A percentile compares a stretch with the other conserved stretches of the same genome.
Conservation (phyloP, 2,888 invertebrate species). For the Colletes collaris region DNA sequence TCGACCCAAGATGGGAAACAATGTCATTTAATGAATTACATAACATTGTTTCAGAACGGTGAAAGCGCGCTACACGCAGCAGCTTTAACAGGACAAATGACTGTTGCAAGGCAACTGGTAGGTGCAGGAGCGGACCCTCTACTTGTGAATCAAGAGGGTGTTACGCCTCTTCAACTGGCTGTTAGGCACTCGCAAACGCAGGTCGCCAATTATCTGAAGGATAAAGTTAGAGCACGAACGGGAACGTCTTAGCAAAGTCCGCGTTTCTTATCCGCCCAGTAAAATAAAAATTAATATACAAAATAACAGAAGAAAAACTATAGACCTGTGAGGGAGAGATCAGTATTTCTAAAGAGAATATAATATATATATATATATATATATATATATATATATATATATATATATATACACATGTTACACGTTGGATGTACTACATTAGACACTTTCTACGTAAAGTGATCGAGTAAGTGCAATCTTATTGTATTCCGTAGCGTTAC, state of each 20-base stretch:
- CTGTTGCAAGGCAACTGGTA: constrained; percentile 90
- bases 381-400: constrained; percentile 21
- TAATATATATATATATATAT: constrained; percentile 27
- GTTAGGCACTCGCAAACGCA: constrained; percentile 84
- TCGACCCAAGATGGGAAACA: background rate
- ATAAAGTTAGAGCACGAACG: constrained; percentile 79
- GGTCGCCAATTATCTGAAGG: constrained; percentile 85
- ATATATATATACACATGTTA: constrained; percentile 22
- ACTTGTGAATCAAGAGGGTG: constrained; percentile 89
- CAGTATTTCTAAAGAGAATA: constrained; percentile 55
- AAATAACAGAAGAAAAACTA: constrained; percentile 9
- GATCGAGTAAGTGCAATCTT: constrained; percentile 39
- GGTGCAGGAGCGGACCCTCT: constrained; percentile 88
- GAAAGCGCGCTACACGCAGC: constrained; percentile 96
- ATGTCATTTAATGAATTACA: background rate
- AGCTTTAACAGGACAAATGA: constrained; percentile 93
- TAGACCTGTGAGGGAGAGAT: constrained; percentile 29
- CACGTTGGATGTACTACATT: constrained; percentile 32
- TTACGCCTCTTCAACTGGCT: constrained; percentile 88
- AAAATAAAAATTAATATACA: constrained; percentile 19
- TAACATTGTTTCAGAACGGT: constrained; percentile 89
- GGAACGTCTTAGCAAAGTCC: constrained; percentile 69
- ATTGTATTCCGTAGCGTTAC: constrained; percentile 29
- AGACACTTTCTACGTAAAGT: constrained; percentile 31
- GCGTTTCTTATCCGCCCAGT: constrained; percentile 9